Base-by-base conservation (phyloP, 2,888 invertebrate species). In the Sycophila texana region DNA sequence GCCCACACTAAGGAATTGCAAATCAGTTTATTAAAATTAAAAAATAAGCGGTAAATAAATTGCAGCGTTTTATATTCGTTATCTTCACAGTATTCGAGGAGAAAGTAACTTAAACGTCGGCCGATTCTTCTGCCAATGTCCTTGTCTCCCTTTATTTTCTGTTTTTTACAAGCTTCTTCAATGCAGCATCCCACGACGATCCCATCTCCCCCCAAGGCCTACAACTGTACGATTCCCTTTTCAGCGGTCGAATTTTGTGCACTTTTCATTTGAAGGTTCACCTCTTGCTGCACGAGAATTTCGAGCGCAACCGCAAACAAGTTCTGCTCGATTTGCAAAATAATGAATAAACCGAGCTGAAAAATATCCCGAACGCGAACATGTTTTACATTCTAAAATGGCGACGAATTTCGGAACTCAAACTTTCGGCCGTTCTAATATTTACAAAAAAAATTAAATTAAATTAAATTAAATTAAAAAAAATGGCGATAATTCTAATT, bases 131-230 rank as follows among this genome's bases (percentile, higher is more conserved):
- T 18, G 14, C 39, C 14, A 5, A 14, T 30, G 71, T 65, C 71
- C 77, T 71, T 71, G 77, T 18, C 2, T 39, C 55, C 61, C 60
- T 61, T 60, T 61, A 75, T 68, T 75, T 65, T 53, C 39, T 70
- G 49, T 55, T 60, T 55, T 71, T 49, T 51, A 60, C 26, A 26
- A 10, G 61, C 14, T 7, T 58, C 51, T 58, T 55, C 68, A 74
- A 68, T 61, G 63, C n/a, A 70, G 60, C 73, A 68, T 61, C 65
- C 63, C 67, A n/a, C 16, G 68, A 73, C 47, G 5, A 26, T 30
- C 55, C 74, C 63, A 70, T 70, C 68, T 30, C 26, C 57, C 26
- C 47, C 65, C 74, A 70, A 74, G 78, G 78, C 3, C 26, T 26
- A 12, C 58, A 72, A 58, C 47, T 57, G 55, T 49, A 2, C 26